A percentile compares a stretch with the other conserved stretches of the same genome.
phyloP scores from a whole-genome alignment of 2,113 vertebrate genomes.

The Equus przewalskii region DNA sequence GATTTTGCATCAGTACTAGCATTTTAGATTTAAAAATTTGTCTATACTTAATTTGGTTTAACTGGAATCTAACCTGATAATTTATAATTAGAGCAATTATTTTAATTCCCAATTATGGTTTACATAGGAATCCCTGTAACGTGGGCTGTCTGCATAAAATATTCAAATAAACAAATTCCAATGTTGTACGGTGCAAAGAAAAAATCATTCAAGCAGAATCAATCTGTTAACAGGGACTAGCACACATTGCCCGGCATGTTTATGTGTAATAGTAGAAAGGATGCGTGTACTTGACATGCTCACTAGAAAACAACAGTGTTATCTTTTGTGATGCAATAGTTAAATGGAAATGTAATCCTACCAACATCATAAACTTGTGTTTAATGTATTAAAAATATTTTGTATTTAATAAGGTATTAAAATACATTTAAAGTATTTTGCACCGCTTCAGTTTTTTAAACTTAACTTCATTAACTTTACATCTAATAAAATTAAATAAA shows the following conservation, averaged over 20 bases:
- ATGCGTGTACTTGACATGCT: rapidly evolving
- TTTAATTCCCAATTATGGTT: background rate
- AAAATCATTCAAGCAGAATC: background rate
- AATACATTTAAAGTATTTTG: background rate
- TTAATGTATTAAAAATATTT: no score
- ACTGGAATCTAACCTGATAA: background rate
- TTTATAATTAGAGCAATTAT: background rate
- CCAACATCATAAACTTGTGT: background rate
- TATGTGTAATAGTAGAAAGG: background rate
- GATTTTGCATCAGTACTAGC: background rate
- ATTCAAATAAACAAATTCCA: background rate
- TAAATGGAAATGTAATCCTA: background rate
- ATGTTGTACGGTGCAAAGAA: background rate
- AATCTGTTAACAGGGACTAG: background rate
- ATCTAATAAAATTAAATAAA: background rate
- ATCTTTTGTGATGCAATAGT: background rate
- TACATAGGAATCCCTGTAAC: background rate
- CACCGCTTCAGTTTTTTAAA: background rate
- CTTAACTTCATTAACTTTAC: background rate
- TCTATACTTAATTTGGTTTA: background rate
- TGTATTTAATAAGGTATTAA: no score
- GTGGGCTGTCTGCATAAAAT: background rate
- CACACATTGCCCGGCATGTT: background rate
- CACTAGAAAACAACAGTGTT: background rate
- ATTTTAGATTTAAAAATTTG: background rate